Evolutionary conservation across 1,140 invertebrate species (phyloP).

Genomic region (Drosophila parabipectinata): DNA sequence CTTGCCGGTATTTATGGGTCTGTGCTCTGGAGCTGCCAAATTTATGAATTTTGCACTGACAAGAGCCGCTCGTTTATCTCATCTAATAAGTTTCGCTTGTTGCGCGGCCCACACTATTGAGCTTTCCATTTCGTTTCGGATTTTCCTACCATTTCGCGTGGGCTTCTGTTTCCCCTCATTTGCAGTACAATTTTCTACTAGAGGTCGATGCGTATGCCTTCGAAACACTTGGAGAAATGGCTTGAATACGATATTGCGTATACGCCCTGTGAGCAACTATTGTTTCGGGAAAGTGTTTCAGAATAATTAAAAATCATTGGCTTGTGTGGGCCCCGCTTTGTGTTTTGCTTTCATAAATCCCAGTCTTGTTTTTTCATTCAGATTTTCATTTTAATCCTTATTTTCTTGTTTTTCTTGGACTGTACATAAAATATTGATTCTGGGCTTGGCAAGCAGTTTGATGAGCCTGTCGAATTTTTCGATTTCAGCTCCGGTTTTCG

Average conservation of each 20-base stretch:
- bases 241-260: background rate
- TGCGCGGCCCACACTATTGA: slow-evolving; percentile 38
- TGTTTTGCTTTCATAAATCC: background rate
- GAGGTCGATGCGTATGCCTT: slow-evolving; percentile 17
- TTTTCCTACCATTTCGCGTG: slow-evolving; percentile 15
- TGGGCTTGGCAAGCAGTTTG: slow-evolving; percentile 39
- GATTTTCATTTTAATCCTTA: background rate
- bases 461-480: slow-evolving; percentile 31
- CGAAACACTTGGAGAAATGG: slow-evolving; percentile 12
- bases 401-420: slow-evolving; percentile 14
- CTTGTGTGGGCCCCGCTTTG: background rate
- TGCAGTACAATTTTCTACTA: slow-evolving; percentile 66
- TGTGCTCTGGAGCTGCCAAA: slow-evolving; percentile 39
- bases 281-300: background rate
- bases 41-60: slow-evolving; percentile 58
- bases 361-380: background rate
- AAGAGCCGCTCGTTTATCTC: slow-evolving; percentile 47
- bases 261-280: background rate
- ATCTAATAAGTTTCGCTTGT: slow-evolving; percentile 66
- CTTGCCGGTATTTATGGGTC: slow-evolving; percentile 35
- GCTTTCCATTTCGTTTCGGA: slow-evolving; percentile 43
- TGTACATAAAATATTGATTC: slow-evolving; percentile 56
- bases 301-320: background rate
- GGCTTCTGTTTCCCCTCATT: slow-evolving; percentile 47
- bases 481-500: slow-evolving; percentile 31